phyloP scores from a whole-genome alignment of 2,113 vertebrate genomes.

The Chamaetylas fuelleborni region DNA sequence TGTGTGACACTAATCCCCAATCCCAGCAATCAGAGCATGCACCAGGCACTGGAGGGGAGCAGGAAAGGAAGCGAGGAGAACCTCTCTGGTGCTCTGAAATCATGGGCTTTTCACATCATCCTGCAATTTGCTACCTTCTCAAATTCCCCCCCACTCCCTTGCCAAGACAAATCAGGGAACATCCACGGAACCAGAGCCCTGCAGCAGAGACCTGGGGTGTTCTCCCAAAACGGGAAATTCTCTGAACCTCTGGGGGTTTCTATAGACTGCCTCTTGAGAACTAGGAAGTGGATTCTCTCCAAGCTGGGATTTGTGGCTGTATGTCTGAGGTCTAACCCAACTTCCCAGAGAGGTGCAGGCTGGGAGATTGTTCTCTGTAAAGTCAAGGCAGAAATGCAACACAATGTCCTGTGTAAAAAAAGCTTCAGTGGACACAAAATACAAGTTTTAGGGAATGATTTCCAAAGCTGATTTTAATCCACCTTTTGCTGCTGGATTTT shows the following conservation, averaged over 20 bases:
- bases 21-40: background rate
- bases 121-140: slow-evolving; percentile 44
- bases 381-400: background rate
- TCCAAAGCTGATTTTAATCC: background rate
- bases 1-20: slow-evolving; percentile 31
- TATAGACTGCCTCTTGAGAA: background rate
- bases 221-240: background rate
- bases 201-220: background rate
- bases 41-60: background rate
- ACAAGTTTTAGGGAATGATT: background rate
- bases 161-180: slow-evolving; percentile 33
- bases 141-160: background rate
- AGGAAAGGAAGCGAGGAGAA: slow-evolving; percentile 7
- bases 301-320: background rate
- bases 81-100: slow-evolving; percentile 8
- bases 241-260: background rate
- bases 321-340: background rate
- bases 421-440: background rate
- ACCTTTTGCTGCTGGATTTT: background rate
- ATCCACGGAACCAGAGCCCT: background rate
- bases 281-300: background rate
- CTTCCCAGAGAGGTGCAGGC: background rate
- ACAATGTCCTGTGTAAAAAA: background rate
- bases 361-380: background rate
- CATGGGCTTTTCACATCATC: background rate